Base-by-base conservation (phyloP, 2,888 invertebrate species). In the Pseudococcus viburni region DNA sequence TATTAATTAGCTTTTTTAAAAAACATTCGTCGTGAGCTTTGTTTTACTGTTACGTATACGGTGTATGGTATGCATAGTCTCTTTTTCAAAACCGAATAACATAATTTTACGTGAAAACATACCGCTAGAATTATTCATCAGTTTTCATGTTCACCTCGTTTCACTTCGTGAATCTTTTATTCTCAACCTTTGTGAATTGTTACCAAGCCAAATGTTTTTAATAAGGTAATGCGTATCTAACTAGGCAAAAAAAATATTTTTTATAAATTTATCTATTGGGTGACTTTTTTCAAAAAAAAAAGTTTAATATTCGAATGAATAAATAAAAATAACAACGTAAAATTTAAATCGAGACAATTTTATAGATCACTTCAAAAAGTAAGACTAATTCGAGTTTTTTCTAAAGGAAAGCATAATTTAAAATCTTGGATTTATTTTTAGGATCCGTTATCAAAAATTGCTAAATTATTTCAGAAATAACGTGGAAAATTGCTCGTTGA, bases 151-250 rank as follows among this genome's bases (percentile, higher is more conserved):
- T 64, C 64, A 64, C 22, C 64, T 64, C 64, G 64, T 64, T 64
- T 64, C 64, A 64, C 64, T 64, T 64, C 64, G 64, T 64, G 64
- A 64, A 64, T 64, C 64, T 59, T 59, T 59, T 59, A 59, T 59
- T 59, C 59, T n/a, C n/a, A 59, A 59, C 59, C 59, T 59, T 59
- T 59, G 59, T 59, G 59, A 59, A 59, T n/a, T n/a, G 59, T 59
- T 59, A 59, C 59, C 59, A 19, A 59, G 59, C 59, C 59, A 59
- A 59, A 59, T 59, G 59, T 17, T 59, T 59, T 59, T 59, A 59
- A 59, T 59, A 59, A 59, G 59, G n/a, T 59, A 59, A 59, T 59
- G 59, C 59, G 59, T 59, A 59, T n/a, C n/a, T 59, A 59, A 5
- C 59, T 59, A 19, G n/a, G n/a, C n/a, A 15, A 59, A 12, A 55